Percentiles rank a stretch among this genome's conserved stretches.
These are phyloP conservation scores for Macrophya alboannulata DNA, from an alignment of 2,888 invertebrate species.

Conservation along the genomic window DNA sequence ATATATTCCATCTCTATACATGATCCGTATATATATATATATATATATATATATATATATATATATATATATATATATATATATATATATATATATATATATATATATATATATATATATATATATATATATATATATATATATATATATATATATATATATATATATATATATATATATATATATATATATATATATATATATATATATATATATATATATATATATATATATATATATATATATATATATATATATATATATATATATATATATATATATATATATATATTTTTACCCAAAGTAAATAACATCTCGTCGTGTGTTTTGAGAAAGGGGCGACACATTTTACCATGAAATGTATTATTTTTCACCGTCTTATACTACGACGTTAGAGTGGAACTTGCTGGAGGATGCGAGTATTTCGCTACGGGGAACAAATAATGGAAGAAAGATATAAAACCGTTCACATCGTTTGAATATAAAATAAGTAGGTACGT, in stretches of 20 bases:
- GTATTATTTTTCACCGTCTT: slow-evolving; percentile 8
- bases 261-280: background rate
- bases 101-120: background rate
- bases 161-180: background rate
- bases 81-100: background rate
- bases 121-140: background rate
- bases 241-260: background rate
- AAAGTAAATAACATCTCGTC: slow-evolving; percentile 21
- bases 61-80: background rate
- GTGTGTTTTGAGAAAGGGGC: background rate
- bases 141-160: background rate
- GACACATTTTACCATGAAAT: slow-evolving; percentile 21
- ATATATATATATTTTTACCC: background rate
- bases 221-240: background rate
- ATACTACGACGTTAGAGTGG: background rate
- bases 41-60: background rate
- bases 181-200: background rate
- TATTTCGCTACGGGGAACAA: slow-evolving; percentile 25
- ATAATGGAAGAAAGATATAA: slow-evolving; percentile 43
- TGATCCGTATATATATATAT: background rate
- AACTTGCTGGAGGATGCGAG: slow-evolving; percentile 20
- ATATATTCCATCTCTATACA: slow-evolving; percentile 9
- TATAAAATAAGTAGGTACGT: background rate
- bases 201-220: background rate
- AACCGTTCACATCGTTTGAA: slow-evolving; percentile 33